Percentiles rank a stretch among this genome's conserved stretches.
phyloP scores from a whole-genome alignment of 2,888 invertebrate genomes.

The Capitulum mitella region DNA sequence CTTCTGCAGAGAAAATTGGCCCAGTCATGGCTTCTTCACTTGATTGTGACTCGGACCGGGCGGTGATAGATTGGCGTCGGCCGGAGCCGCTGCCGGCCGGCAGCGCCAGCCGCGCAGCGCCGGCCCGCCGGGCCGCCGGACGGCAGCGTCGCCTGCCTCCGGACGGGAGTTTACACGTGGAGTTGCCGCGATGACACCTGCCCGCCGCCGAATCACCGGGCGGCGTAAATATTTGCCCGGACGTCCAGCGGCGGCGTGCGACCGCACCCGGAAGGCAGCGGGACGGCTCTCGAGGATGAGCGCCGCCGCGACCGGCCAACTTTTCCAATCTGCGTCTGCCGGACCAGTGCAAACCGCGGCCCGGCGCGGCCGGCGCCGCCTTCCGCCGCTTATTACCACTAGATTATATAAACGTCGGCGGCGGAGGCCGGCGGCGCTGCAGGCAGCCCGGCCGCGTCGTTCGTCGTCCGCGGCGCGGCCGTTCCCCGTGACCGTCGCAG shows the following conservation, averaged over 20 bases:
- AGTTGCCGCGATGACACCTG: neutral
- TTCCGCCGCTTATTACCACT: neutral
- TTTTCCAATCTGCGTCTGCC: slow-evolving; percentile 15
- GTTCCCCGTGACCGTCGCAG: too few relatives aligned
- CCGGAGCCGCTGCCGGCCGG: neutral
- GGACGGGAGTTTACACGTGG: neutral
- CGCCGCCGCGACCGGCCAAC: neutral
- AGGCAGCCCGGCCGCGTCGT: too few relatives aligned
- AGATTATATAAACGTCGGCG: neutral
- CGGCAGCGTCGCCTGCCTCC: neutral
- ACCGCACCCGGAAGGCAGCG: neutral
- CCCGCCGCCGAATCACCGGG: neutral
- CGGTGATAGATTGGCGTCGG: slow-evolving; percentile 4
- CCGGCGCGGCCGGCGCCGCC: neutral
- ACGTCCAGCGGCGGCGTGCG: neutral
- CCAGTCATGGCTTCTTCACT: slow-evolving; percentile 19
- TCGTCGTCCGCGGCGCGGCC: too few relatives aligned
- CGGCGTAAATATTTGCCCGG: neutral
- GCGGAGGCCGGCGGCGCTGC: too few relatives aligned
- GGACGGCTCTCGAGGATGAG: neutral
- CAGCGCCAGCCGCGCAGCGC: neutral
- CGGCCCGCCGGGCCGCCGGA: neutral
- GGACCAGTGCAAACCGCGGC: neutral
- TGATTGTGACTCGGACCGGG: slow-evolving; percentile 7
- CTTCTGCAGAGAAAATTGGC: slow-evolving; percentile 18